These are phyloP conservation scores for Laspeyria flexula DNA, from an alignment of 2,888 invertebrate genomes.

Conservation along the genomic window DNA sequence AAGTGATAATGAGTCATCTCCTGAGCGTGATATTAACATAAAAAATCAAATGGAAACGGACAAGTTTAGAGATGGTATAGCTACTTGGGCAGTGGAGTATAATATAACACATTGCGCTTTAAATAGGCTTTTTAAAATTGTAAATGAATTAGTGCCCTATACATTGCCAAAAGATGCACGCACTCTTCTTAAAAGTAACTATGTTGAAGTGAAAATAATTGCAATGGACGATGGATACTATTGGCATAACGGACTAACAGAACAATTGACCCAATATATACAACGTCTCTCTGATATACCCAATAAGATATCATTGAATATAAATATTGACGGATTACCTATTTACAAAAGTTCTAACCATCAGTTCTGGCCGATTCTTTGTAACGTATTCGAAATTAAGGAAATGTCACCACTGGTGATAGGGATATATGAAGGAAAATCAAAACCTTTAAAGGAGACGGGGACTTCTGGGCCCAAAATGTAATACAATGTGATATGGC, in stretches of 20 bases:
- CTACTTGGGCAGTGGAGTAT: slow-evolving; percentile 3
- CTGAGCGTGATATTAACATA: no score
- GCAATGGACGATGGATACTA: slow-evolving; percentile 16
- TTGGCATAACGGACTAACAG: slow-evolving; percentile 28
- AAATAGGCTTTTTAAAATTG: slow-evolving; percentile 1
- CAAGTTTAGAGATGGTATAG: background rate
- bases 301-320: slow-evolving; percentile 1
- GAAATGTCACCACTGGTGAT: slow-evolving; percentile 2
- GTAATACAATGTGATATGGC: slow-evolving; percentile 2
- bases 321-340: slow-evolving; percentile 17
- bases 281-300: slow-evolving; percentile 3
- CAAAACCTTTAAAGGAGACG: slow-evolving; percentile 4
- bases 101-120: slow-evolving; percentile 3
- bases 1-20: no score
- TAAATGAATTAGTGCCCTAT: background rate
- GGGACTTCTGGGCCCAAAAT: slow-evolving; percentile 1
- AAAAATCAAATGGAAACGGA: background rate
- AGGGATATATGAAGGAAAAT: slow-evolving; percentile 11
- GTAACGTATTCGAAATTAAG: slow-evolving; percentile 6
- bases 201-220: slow-evolving; percentile 1
- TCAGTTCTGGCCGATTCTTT: slow-evolving; percentile 14
- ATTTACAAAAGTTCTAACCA: slow-evolving; percentile 23
- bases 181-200: slow-evolving; percentile 1
- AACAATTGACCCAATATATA: slow-evolving; percentile 13
- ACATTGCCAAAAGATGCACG: slow-evolving; percentile 3